Conservation (phyloP, 2,888 invertebrate genomes). For the Argyresthia goedartella region DNA sequence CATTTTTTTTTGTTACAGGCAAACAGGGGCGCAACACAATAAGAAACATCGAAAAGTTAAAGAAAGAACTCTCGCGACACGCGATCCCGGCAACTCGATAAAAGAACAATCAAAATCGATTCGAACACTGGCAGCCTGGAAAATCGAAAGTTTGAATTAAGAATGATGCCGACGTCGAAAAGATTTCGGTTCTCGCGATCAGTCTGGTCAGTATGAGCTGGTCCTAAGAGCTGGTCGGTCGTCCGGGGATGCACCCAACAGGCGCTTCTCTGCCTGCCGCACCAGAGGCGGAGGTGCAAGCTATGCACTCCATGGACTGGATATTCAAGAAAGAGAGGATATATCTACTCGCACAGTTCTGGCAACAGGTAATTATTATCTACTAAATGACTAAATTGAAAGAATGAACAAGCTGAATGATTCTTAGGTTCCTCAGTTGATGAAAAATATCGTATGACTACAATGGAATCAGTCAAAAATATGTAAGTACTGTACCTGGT, state of each 20-base stretch:
- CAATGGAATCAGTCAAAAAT: no score
- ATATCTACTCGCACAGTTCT: constrained; percentile 94
- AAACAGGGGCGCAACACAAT: constrained; percentile 37
- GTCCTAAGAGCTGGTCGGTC: constrained; percentile 56
- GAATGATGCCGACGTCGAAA: neutral
- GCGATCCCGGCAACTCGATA: constrained; percentile 22
- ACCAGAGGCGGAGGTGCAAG: constrained; percentile 91
- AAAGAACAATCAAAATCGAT: constrained; percentile 37
- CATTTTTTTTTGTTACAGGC: constrained; percentile 55
- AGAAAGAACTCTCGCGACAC: constrained; percentile 26
- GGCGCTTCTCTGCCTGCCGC: constrained; percentile 81
- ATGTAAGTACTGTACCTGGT: neutral
- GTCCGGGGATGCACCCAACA: constrained; percentile 78
- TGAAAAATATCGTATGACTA: no score
- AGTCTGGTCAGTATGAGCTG: constrained; percentile 42
- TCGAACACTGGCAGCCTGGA: constrained; percentile 5
- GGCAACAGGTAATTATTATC: constrained; percentile 85
- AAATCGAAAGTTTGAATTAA: neutral
- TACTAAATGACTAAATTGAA: neutral
- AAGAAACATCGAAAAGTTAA: constrained; percentile 31
- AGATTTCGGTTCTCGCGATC: neutral
- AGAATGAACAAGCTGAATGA: neutral
- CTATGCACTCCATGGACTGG: constrained; percentile 97
- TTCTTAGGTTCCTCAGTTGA: neutral
- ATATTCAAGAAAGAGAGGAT: constrained; percentile 96